Percentiles rank a stretch among this genome's conserved stretches.
Evolutionary conservation across 2,888 invertebrate genomes (phyloP).

Genomic region (Ormyrus labotus): DNA sequence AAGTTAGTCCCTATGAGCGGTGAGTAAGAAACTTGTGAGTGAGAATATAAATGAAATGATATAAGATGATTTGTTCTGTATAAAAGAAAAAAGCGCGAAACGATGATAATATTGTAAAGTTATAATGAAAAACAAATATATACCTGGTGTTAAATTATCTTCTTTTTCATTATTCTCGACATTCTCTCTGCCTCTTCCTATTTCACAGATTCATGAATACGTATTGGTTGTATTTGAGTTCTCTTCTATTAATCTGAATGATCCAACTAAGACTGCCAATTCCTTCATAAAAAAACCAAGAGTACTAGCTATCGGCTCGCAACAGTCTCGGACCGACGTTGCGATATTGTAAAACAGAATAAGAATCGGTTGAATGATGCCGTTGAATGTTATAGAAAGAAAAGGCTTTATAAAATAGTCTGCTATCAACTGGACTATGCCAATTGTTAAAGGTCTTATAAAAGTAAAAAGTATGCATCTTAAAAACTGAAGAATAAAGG

Average conservation of each 20-base stretch:
- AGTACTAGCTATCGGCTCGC: conserved; percentile 80
- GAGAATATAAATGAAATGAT: conserved; percentile 66
- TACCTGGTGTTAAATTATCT: conserved; percentile 72
- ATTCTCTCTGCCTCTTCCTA: not conserved
- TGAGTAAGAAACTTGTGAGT: conserved; percentile 67
- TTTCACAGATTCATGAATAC: conserved; percentile 15
- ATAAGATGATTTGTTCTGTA: conserved; percentile 69
- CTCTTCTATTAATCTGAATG: conserved; percentile 76
- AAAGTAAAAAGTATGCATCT: conserved; percentile 79
- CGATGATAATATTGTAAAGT: conserved; percentile 74
- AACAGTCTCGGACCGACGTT: conserved; percentile 80
- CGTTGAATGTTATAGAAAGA: conserved; percentile 81
- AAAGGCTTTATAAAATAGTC: conserved; percentile 84
- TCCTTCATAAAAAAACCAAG: conserved; percentile 78
- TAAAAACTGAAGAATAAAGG: conserved; percentile 80
- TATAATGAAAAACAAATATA: conserved; percentile 72
- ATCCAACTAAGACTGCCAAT: conserved; percentile 74
- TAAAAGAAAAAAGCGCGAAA: conserved; percentile 64
- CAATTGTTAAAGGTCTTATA: conserved; percentile 80
- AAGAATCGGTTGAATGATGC: conserved; percentile 82
- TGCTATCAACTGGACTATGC: conserved; percentile 80
- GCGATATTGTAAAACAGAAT: conserved; percentile 81
- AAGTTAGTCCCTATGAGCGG: conserved; percentile 58
- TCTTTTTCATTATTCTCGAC: conserved; percentile 5
- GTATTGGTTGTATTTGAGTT: conserved; percentile 8